A percentile compares a stretch with the other conserved stretches of the same genome.
Conservation (phyloP, 2,888 invertebrate species). For the Rotaria magnacalcarata region DNA sequence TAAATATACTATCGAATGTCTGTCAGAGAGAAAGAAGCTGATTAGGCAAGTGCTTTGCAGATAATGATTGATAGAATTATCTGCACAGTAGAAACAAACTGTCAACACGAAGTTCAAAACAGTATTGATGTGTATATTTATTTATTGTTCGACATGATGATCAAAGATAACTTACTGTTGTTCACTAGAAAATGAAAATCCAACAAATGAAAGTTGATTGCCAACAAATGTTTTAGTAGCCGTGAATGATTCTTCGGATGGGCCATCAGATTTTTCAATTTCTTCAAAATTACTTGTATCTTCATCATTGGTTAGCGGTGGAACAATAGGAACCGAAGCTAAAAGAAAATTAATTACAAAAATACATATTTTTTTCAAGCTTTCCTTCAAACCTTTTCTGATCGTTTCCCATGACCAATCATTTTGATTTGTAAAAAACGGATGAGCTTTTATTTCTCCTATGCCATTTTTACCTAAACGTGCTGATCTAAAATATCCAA, state of each 20-base stretch:
- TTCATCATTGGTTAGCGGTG: conserved; percentile 87
- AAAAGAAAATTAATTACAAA: not conserved
- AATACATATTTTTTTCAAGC: too few relatives aligned
- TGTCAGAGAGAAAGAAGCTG: too few relatives aligned
- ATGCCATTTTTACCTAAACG: conserved; percentile 85
- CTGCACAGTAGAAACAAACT: not conserved
- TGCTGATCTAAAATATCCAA: conserved; percentile 63
- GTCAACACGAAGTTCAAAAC: not conserved
- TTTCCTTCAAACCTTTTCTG: conserved; percentile 68
- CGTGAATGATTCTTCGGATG: conserved; percentile 84
- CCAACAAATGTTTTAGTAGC: conserved; percentile 94
- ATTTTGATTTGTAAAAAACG: conserved; percentile 83
- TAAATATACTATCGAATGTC: too few relatives aligned
- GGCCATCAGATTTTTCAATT: conserved; percentile 82
- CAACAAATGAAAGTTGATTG: conserved; percentile 94
- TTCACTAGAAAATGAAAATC: conserved; percentile 85
- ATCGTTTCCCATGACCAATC: conserved; percentile 96
- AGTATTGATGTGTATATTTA: too few relatives aligned
- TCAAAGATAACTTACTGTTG: not conserved
- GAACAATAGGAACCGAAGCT: conserved; percentile 83
- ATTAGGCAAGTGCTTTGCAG: too few relatives aligned
- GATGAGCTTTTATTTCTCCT: conserved; percentile 88
- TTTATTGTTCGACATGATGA: too few relatives aligned
- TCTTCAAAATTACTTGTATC: conserved; percentile 98
- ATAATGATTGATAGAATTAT: not conserved